Base-by-base conservation (phyloP, 1,140 invertebrate genomes). In the Drosophila sproati region DNA sequence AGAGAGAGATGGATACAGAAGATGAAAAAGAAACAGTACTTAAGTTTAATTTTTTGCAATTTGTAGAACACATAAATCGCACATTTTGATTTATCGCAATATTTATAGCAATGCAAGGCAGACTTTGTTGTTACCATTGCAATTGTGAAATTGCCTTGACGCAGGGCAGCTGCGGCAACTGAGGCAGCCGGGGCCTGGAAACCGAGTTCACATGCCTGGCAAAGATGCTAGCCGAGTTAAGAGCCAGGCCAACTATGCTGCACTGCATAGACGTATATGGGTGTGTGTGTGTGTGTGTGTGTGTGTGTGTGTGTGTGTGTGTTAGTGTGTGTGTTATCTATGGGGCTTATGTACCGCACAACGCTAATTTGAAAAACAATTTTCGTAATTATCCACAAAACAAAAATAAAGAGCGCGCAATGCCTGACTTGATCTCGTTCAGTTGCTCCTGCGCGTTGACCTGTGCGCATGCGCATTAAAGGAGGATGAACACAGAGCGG, bases 341-440 rank as follows among this genome's bases (percentile, higher is more conserved):
- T 88, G 77, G 80, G 78, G 61, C 59, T 73, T 88, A 80, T 90
- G 82, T 90, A 91, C 82, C 82, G 75, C 82, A 91, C 88, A 91
- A 88, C 83, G 85, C 88, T 91, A 91, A 91, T 91, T 91, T 91
- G 87, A 88, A 77, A 88, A 91, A 91, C 88, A 91, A 91, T 91
- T 91, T 91, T 91, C 88, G 82, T 91, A 91, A 91, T 91, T 91
- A 91, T 91, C 87, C 80, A 77, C 72, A 91, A 83, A 87, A 88
- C 72, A 73, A 69, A 50, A 69, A 62, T 63, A 60, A 73, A 55
- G 64, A 51, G 50, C 50, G 60, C 43, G 59, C 66, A 63, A 54
- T 80, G 68, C 75, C 73, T 66, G 64, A 69, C 56, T 80, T 87
- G 86, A 89, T 89, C 86, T 89, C 82, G 85, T 88, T 89, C 86